These are phyloP conservation scores for Mohoua ochrocephala DNA, from an alignment of 2,113 vertebrate genomes.

Conservation along the genomic window DNA sequence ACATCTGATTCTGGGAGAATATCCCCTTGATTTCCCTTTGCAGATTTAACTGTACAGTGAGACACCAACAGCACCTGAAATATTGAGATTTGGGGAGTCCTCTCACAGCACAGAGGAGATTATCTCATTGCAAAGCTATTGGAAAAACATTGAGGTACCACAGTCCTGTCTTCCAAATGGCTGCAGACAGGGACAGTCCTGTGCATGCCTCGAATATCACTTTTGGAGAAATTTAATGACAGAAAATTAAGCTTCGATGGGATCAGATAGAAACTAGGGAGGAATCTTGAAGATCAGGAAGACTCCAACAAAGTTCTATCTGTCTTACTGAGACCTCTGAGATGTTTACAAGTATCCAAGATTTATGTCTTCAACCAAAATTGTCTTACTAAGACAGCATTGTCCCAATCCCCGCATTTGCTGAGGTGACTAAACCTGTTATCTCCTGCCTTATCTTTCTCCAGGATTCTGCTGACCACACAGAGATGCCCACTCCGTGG, in stretches of 20 bases:
- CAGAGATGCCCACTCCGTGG: neutral
- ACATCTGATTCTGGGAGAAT: neutral
- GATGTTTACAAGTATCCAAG: neutral
- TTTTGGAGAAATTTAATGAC: neutral
- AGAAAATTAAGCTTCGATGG: neutral
- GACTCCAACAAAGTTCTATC: neutral
- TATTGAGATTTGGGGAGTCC: neutral
- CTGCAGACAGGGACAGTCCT: neutral
- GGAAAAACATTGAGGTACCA: neutral
- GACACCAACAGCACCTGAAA: neutral
- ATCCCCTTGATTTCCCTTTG: neutral
- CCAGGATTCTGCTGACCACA: neutral
- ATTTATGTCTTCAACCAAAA: neutral
- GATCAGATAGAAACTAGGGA: neutral
- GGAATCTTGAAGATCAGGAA: neutral
- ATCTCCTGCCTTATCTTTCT: neutral
- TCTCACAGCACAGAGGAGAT: neutral
- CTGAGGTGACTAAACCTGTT: neutral
- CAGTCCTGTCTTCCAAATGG: neutral
- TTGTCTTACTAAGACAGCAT: fast-evolving
- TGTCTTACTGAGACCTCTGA: neutral
- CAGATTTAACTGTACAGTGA: neutral
- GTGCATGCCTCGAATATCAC: neutral
- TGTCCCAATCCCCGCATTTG: neutral
- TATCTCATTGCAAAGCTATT: neutral